Base-by-base conservation (phyloP, 1,140 invertebrate genomes). In the Carposina sasakii region DNA sequence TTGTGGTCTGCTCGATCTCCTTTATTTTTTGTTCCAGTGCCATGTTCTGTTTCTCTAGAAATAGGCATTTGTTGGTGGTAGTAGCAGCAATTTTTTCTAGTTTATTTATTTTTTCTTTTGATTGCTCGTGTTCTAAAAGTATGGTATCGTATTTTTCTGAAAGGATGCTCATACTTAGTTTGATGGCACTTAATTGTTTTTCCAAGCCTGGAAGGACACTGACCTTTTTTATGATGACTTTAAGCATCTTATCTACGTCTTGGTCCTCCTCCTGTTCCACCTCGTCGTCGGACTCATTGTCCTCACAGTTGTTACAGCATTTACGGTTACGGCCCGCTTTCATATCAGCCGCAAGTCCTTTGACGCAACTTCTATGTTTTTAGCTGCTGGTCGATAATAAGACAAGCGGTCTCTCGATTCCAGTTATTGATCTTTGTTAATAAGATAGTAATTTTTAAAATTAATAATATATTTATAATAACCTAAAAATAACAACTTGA, bases 241-340 rank as follows among this genome's bases (percentile, higher is more conserved):
- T 46, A 4, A 46, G 22, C 2, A 43, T 43, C 8, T 43, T 43
- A 2, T 43, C 15, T 6, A 9, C 2, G 13, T 22, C 12, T 6
- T 46, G 28, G 9, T 8, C 13, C 2, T 21, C 31, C 1, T 34
- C 31, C 0, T 23, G 20, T n/a, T n/a, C 3, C 13, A 16, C 43
- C 16, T 46, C 43, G 15, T 47, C 36, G 2, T 52, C 48, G 2
- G 50, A 46, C 0, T 51, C 51, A 0, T 53, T 47, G 0, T 33
- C 42, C 10, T 51, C 56, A 40, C 56, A 58, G 34, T 54, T 58
- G 19, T 58, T 58, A 20, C 51, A 54, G 20, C 41, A 44, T 2
- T 23, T 39, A 8, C 49, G 13, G 2, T 37, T 40, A 44, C 12
- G 37, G 1, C 56, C 56, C 12, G 34, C 37, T 45, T 54, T 54